These are phyloP conservation scores for Epinephelus lanceolatus DNA, from an alignment of 2,113 vertebrate genomes.

Conservation along the genomic window DNA sequence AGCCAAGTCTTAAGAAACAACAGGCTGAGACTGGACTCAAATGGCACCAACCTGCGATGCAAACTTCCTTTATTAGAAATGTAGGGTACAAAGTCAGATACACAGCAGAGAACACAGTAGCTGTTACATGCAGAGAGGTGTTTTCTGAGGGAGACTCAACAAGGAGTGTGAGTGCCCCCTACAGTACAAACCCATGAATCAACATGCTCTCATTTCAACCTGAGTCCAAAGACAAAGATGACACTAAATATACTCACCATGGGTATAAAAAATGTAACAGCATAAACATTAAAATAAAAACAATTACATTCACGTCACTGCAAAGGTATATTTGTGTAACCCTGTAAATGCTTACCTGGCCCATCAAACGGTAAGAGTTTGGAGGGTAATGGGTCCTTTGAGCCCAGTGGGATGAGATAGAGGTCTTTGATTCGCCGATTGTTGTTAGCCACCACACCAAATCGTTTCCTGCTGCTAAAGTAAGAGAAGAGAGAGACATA, in stretches of 20 bases:
- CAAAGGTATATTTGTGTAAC: constrained; percentile 26
- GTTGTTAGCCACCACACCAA: constrained; percentile 98
- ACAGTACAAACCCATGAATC: constrained; percentile 57
- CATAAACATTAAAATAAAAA: neutral
- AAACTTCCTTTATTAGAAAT: constrained; percentile 80
- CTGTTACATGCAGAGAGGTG: constrained; percentile 42
- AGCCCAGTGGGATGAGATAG: constrained; percentile 96
- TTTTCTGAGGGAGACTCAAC: constrained; percentile 21
- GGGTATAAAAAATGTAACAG: neutral
- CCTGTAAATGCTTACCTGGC: constrained; percentile 93
- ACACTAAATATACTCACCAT: constrained; percentile 52
- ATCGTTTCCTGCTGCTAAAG: constrained; percentile 97
- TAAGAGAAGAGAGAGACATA: constrained; percentile 99
- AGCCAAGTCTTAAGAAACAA: constrained; percentile 68
- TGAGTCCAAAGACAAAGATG: neutral
- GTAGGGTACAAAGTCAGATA: constrained; percentile 71
- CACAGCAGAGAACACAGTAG: constrained; percentile 61
- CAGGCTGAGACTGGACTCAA: constrained; percentile 74
- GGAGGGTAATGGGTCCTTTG: constrained; percentile 95
- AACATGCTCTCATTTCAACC: constrained; percentile 68
- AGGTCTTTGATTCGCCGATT: constrained; percentile 98
- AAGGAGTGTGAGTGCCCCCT: constrained; percentile 62
- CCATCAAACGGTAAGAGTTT: constrained; percentile 99
- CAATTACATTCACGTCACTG: constrained; percentile 15
- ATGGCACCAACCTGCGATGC: constrained; percentile 73